Conservation (phyloP, 2,888 invertebrate genomes). For the Mamestra brassicae region DNA sequence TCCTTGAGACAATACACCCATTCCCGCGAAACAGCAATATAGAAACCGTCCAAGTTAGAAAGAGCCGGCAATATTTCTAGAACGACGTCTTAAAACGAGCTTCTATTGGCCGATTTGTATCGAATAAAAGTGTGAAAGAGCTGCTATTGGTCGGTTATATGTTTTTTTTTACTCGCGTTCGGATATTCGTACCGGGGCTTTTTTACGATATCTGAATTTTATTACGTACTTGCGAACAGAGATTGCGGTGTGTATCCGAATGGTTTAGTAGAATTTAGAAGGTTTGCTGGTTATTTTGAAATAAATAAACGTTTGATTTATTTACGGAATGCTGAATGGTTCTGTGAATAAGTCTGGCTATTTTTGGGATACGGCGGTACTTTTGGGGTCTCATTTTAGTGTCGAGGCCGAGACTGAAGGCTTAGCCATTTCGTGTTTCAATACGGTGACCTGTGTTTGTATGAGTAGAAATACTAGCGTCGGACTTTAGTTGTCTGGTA, state of each 20-base stretch:
- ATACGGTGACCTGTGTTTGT: background rate
- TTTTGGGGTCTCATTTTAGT: background rate
- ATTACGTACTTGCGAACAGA: constrained; percentile 69
- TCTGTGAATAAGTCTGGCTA: background rate
- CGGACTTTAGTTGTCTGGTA: too few relatives aligned
- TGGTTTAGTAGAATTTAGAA: constrained; percentile 57
- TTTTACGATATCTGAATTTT: constrained; percentile 73
- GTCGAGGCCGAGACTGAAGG: background rate
- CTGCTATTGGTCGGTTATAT: constrained; percentile 71
- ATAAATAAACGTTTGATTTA: constrained; percentile 48
- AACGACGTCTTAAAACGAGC: constrained; percentile 76
- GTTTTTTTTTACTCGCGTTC: constrained; percentile 63
- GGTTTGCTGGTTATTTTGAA: constrained; percentile 41
- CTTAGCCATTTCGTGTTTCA: background rate
- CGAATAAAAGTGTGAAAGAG: constrained; percentile 72
- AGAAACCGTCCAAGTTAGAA: constrained; percentile 69
- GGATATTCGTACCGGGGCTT: constrained; percentile 60
- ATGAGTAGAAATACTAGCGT: too few relatives aligned
- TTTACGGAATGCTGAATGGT: constrained; percentile 28
- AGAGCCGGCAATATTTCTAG: constrained; percentile 74
- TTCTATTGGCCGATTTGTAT: constrained; percentile 78
- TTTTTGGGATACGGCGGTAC: background rate
- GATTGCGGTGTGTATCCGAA: constrained; percentile 68
- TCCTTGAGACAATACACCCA: constrained; percentile 68
- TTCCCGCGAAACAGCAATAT: constrained; percentile 60